These are phyloP conservation scores for Seriola aureovittata DNA, from an alignment of 2,113 vertebrate genomes.

Conservation along the genomic window DNA sequence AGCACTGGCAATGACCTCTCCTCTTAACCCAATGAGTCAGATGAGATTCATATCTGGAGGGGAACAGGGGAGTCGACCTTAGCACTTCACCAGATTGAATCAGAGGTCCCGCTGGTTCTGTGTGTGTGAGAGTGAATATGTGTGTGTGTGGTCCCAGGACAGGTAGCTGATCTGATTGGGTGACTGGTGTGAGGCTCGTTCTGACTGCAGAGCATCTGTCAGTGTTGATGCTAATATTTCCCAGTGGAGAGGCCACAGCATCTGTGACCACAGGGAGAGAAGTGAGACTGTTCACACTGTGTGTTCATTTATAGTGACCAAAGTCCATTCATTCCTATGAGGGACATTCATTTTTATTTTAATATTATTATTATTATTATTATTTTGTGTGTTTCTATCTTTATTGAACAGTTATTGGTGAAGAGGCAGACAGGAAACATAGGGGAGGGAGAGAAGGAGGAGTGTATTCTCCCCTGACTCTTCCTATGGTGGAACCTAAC, in stretches of 20 bases:
- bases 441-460: too few relatives aligned
- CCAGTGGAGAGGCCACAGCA: not conserved
- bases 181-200: constrained; percentile 18
- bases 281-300: constrained; percentile 10
- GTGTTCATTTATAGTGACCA: not conserved
- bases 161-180: constrained; percentile 55
- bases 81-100: constrained; percentile 68
- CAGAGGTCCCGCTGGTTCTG: constrained; percentile 1
- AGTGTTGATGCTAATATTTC: constrained; percentile 45
- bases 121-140: constrained; percentile 4
- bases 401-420: too few relatives aligned
- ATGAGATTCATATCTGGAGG: constrained; percentile 48
- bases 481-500: too few relatives aligned
- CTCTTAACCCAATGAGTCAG: constrained; percentile 20
- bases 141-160: constrained; percentile 32
- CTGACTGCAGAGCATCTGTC: constrained; percentile 51
- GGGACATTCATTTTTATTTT: not conserved
- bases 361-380: too few relatives aligned
- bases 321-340: not conserved
- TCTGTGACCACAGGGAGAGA: constrained; percentile 29
- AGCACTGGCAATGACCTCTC: constrained; percentile 48
- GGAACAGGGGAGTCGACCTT: constrained; percentile 10
- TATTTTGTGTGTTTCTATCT: too few relatives aligned
- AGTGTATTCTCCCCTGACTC: too few relatives aligned
- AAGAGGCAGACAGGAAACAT: too few relatives aligned